Evolutionary conservation across 1,140 invertebrate species (phyloP), one percentile per base, ranked within the genome.

Genomic region (Drosophila ficusphila): DNA sequence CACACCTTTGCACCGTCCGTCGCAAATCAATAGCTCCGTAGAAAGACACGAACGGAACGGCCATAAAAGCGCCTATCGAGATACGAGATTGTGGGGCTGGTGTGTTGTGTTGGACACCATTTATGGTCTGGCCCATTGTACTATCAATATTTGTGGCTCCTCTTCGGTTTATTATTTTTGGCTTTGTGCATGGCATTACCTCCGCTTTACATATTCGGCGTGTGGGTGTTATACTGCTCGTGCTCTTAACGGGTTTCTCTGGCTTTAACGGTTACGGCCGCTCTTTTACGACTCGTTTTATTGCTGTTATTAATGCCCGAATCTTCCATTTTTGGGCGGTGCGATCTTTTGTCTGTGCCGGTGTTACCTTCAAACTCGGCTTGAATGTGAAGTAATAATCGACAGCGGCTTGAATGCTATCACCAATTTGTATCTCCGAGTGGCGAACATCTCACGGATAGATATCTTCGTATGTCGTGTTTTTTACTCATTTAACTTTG

Each of bases 231-330:
- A 72, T 19, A 38, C 51, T 42, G 46, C 76, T 81, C 81, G 76
- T 85, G 81, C 81, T 85, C 62, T 85, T 85, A 86, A 85, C 81
- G 81, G 81, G 81, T 76, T 85, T 85, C 85, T 79, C 51, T 72
- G 68, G 81, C 76, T 74, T 85, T 86, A 85, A 81, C 81, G 81
- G 81, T 85, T 85, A 85, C 81, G 64, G 61, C 67, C 67, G 70
- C 79, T 76, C 76, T 75, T 83, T 79, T 85, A 83, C 74, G 79
- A 83, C 75, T 65, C 36, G 25, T 67, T 85, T 78, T 78, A 83
- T 83, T 85, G 76, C 76, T 83, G 74, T 82, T 83, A 82, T 83
- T 78, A 83, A 82, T 83, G 69, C 61, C 79, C 70, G 73, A 77
- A 81, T 81, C 75, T 82, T 77, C 78, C 78, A 82, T 82, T 81